Evolutionary conservation across 2,888 invertebrate species (phyloP).

Genomic region (Toxonevra muliebris): DNA sequence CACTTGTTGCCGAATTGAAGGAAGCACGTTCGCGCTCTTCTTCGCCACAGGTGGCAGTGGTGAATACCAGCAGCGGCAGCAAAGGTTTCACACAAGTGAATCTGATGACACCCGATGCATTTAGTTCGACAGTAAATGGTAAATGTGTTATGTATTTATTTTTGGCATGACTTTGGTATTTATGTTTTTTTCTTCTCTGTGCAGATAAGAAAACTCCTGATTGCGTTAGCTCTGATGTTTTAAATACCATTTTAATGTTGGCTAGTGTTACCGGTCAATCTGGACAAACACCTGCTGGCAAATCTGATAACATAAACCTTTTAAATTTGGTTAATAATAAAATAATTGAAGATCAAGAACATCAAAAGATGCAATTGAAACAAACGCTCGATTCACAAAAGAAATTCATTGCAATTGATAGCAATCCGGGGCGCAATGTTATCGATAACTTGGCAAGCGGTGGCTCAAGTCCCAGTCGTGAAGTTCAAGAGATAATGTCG

Average conservation of each 20-base stretch:
- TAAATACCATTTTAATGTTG: constrained; percentile 63
- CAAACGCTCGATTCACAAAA: constrained; percentile 58
- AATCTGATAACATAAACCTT: constrained; percentile 55
- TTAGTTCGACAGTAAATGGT: constrained; percentile 67
- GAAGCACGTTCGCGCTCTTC: constrained; percentile 44
- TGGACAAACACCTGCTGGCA: constrained; percentile 39
- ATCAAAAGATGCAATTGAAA: constrained; percentile 57
- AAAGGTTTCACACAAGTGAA: constrained; percentile 68
- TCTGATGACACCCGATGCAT: constrained; percentile 89
- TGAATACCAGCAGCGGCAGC: constrained; percentile 27
- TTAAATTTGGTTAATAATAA: constrained; percentile 62
- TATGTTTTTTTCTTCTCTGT: constrained; percentile 9
- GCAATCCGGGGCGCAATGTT: constrained; percentile 53
- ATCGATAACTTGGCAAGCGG: constrained; percentile 71
- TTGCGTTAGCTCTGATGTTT: constrained; percentile 61
- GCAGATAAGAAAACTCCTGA: constrained; percentile 52
- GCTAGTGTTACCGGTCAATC: constrained; percentile 59
- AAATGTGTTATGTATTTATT: constrained; percentile 10
- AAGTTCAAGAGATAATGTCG: constrained; percentile 87
- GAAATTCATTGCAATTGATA: constrained; percentile 57
- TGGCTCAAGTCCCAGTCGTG: constrained; percentile 89
- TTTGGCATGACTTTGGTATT: background rate
- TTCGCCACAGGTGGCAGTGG: constrained; percentile 49
- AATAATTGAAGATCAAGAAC: constrained; percentile 61
- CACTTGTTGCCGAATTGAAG: constrained; percentile 41